Evolutionary conservation across 2,113 vertebrate species (phyloP), one percentile per base, ranked within the genome.

Genomic region (Ibidorhyncha struthersii): DNA sequence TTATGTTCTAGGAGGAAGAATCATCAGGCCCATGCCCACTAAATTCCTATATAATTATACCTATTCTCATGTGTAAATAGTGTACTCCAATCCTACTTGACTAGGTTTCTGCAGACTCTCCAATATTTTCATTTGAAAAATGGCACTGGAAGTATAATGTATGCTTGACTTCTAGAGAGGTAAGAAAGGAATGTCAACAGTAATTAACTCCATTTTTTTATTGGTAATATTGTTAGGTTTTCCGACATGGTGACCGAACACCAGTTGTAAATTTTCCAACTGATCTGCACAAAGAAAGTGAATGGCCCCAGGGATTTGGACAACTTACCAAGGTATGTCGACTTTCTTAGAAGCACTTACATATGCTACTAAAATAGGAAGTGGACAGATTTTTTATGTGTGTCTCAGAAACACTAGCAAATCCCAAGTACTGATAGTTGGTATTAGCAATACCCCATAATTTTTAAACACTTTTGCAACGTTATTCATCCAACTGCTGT

Each of bases 301-400:
- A 98, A 61, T 99, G 99, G 99, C 98, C 98, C 14, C 98, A 99
- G 65, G 99, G 99, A 76, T 99, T 99, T 79, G 99, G 98, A 86
- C 99, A 99, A 73, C 98, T 99, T 76, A 99, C 99, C 9, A 98
- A 98, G 99, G 99, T 99, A 96, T 30, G 97, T 80, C 82, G 30
- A 26, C 62, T 93, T 97, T 89, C 63, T 82, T 82, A 67, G 29
- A 80, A 83, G 34, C 53, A 59, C 3, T 83, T 83, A 6, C 2
- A 45, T 67, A 74, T 25, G 17, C 12, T 67, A 34, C 25, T 56
- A 34, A 73, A 77, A 73, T 43, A 74, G 36, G 38, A 95, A 83
- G 21, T 55, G 21, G 14, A 13, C 27, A 78, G 53, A 56, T 23
- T 12, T 23, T 80, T 47, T 10, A 17, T 43, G 6, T 50, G 6